Percentiles rank a stretch among this genome's conserved stretches.
phyloP scores from a whole-genome alignment of 2,797 vertebrate species.

The Channa striata region DNA sequence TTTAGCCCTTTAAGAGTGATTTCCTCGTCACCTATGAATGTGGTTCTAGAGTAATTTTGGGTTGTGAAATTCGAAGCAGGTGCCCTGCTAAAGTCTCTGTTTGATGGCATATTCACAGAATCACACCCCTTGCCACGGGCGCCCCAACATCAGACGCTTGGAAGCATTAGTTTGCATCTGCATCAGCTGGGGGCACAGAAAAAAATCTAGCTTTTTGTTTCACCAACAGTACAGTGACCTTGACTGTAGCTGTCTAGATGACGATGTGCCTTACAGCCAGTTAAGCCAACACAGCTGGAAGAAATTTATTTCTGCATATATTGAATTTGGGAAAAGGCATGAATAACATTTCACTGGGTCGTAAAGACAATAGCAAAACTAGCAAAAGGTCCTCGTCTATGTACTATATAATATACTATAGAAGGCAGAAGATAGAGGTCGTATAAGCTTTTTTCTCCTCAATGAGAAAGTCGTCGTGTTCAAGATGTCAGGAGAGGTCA shows the following conservation, averaged over 20 bases:
- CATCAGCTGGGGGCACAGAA: background rate
- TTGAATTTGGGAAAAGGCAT: background rate
- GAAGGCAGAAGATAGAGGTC: background rate
- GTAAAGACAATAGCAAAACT: no score
- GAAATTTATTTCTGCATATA: background rate
- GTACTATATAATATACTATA: background rate
- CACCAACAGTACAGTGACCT: conserved; percentile 6
- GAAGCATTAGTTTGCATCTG: conserved; percentile 26
- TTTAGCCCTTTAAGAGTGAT: conserved; percentile 26
- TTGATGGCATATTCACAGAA: conserved; percentile 28
- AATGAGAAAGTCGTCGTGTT: background rate
- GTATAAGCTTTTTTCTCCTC: conserved; percentile 5
- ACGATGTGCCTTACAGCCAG: background rate
- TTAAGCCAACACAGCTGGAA: background rate
- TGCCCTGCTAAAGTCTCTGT: conserved; percentile 6
- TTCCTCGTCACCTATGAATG: conserved; percentile 24
- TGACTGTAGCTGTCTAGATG: background rate
- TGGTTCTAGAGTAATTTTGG: background rate
- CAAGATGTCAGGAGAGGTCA: conserved; percentile 1
- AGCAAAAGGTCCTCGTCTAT: no score
- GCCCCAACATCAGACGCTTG: conserved; percentile 17
- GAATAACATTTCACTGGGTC: background rate
- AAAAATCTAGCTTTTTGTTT: conserved; percentile 11
- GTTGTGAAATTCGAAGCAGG: conserved; percentile 15
- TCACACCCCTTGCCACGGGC: conserved; percentile 30